Evolutionary conservation across 2,113 vertebrate genomes (phyloP).

Genomic region (Raja brachyura): DNA sequence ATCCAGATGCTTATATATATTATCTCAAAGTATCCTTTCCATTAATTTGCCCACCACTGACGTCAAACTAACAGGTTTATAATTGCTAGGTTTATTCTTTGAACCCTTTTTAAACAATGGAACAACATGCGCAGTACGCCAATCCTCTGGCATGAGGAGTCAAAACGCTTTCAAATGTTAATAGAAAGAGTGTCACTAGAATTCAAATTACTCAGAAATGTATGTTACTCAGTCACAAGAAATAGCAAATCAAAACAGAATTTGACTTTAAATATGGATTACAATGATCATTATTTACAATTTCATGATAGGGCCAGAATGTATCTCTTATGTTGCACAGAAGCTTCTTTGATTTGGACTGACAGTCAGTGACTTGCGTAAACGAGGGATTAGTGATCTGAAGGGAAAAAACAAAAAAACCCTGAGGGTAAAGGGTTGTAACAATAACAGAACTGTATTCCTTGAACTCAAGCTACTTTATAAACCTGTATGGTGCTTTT

Average conservation of each 20-base stretch:
- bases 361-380: neutral
- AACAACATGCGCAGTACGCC: no score
- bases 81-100: no score
- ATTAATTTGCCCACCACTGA: no score
- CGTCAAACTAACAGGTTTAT: no score
- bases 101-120: no score
- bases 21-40: no score
- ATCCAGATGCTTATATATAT: no score
- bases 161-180: neutral
- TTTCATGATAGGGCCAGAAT: neutral
- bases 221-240: constrained; percentile 9
- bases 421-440: neutral
- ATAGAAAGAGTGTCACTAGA: neutral
- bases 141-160: no score
- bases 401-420: neutral
- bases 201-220: constrained; percentile 14
- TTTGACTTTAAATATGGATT: constrained; percentile 28
- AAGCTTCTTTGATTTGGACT: constrained; percentile 32
- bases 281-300: constrained; percentile 10
- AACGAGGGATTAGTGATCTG: neutral
- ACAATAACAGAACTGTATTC: constrained; percentile 28
- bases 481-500: constrained; percentile 16
- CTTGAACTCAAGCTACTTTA: constrained; percentile 25
- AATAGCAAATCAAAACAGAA: constrained; percentile 12
- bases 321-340: neutral